A percentile compares a stretch with the other conserved stretches of the same genome.
Conservation (phyloP, 2,113 vertebrate species). For the Rhinopithecus roxellana region DNA sequence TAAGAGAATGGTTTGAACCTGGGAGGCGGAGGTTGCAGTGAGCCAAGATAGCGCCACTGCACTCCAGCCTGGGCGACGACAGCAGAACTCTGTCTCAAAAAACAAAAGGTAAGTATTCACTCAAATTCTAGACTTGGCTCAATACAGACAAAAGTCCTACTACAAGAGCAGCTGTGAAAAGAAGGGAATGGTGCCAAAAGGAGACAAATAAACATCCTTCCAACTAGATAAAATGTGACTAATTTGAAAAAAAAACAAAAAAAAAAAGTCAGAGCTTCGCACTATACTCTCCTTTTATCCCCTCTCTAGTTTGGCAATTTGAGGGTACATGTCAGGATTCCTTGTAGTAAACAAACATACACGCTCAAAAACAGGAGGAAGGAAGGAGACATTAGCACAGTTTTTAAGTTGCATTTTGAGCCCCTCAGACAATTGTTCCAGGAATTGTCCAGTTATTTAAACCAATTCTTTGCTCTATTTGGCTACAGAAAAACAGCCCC, state of each 20-base stretch:
- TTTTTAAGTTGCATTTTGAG: neutral
- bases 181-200: neutral
- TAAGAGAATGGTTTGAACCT: no score
- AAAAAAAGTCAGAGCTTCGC: neutral
- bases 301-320: conserved; percentile 23
- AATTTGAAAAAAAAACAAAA: neutral
- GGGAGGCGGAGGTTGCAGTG: no score
- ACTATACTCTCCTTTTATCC: neutral
- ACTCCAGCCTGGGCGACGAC: no score
- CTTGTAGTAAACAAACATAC: neutral
- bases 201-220: neutral
- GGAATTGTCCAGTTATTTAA: conserved; percentile 39
- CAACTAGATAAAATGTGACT: conserved; percentile 55
- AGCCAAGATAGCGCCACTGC: accelerated
- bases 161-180: conserved; percentile 28
- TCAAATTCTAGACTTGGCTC: conserved; percentile 51
- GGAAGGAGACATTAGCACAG: neutral
- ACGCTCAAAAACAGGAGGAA: neutral
- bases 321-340: neutral
- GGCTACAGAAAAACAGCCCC: neutral
- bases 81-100: no score
- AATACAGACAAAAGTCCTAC: conserved; percentile 52
- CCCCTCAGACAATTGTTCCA: neutral
- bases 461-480: neutral
- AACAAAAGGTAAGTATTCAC: neutral